phyloP scores from a whole-genome alignment of 2,888 invertebrate species.

The Rhorus exstirpatorius region DNA sequence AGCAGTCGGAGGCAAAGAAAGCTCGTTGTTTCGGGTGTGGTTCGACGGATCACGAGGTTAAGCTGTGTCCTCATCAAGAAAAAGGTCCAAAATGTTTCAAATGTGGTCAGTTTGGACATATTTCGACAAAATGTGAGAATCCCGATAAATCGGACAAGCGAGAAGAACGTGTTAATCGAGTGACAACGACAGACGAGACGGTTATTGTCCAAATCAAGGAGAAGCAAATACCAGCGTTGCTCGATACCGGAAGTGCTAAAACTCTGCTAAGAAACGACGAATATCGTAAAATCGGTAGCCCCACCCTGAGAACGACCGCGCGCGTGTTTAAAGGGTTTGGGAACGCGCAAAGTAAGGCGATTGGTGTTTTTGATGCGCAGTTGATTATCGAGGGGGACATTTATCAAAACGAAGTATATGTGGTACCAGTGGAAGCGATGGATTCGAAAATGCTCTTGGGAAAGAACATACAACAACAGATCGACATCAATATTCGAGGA shows the following conservation, averaged over 20 bases:
- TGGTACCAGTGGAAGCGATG: slow-evolving; percentile 51
- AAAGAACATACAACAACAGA: slow-evolving; percentile 37
- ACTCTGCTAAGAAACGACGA: slow-evolving; percentile 47
- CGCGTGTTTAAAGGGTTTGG: slow-evolving; percentile 52
- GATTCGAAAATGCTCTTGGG: slow-evolving; percentile 43
- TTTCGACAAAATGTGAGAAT: slow-evolving; percentile 33
- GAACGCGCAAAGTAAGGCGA: too few species aligned
- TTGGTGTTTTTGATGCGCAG: slow-evolving; percentile 35
- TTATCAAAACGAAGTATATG: slow-evolving; percentile 47
- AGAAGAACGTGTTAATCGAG: slow-evolving; percentile 16
- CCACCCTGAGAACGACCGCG: slow-evolving; percentile 5
- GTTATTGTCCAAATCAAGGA: slow-evolving; percentile 24
- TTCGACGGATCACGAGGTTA: slow-evolving; percentile 45
- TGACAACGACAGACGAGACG: neutral
- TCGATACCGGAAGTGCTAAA: slow-evolving; percentile 62
- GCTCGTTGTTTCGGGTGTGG: slow-evolving; percentile 52
- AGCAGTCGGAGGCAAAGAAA: too few species aligned
- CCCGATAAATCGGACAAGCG: neutral
- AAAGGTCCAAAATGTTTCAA: slow-evolving; percentile 62
- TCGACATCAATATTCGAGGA: slow-evolving; percentile 41
- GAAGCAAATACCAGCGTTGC: slow-evolving; percentile 49
- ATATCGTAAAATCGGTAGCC: slow-evolving; percentile 53
- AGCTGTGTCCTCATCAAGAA: slow-evolving; percentile 47
- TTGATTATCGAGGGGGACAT: slow-evolving; percentile 11
- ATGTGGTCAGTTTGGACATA: slow-evolving; percentile 45